These are phyloP conservation scores for Amazona guildingii DNA, from an alignment of 2,113 vertebrate genomes.

Conservation along the genomic window DNA sequence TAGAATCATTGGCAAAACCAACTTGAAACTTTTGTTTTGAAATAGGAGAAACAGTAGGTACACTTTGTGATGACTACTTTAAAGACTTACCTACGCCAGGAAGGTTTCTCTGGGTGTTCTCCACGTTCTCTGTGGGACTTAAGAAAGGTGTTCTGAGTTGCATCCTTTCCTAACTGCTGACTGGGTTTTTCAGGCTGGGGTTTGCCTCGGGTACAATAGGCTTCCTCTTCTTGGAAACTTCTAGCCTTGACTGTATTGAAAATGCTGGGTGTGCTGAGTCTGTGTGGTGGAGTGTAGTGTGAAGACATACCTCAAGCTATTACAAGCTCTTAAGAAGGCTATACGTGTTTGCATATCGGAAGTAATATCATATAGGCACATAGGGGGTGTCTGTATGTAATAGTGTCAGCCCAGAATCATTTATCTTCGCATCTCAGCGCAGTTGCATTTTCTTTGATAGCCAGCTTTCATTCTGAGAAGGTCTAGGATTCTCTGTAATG, in stretches of 20 bases:
- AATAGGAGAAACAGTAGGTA: background rate
- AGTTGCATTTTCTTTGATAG: background rate
- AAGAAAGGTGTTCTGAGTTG: background rate
- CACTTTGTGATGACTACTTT: background rate
- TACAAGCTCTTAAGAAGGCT: background rate
- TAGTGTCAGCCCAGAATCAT: background rate
- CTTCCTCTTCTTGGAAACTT: background rate
- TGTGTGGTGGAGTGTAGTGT: background rate
- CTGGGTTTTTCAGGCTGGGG: background rate
- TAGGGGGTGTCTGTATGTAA: background rate
- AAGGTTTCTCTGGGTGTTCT: background rate
- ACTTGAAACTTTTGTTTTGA: background rate
- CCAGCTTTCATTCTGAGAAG: background rate
- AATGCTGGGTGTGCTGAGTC: background rate
- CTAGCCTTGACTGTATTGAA: background rate
- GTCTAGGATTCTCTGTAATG: background rate
- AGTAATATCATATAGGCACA: background rate
- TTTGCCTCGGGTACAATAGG: background rate
- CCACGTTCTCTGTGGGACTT: accelerated
- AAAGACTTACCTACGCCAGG: background rate
- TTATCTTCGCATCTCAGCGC: background rate
- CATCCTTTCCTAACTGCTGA: background rate
- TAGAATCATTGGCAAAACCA: background rate
- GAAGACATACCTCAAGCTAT: background rate
- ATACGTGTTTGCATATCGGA: background rate